Percentiles rank a stretch among this genome's conserved stretches.
These are phyloP conservation scores for Myopa testacea DNA, from an alignment of 2,888 invertebrate genomes.

Conservation along the genomic window DNA sequence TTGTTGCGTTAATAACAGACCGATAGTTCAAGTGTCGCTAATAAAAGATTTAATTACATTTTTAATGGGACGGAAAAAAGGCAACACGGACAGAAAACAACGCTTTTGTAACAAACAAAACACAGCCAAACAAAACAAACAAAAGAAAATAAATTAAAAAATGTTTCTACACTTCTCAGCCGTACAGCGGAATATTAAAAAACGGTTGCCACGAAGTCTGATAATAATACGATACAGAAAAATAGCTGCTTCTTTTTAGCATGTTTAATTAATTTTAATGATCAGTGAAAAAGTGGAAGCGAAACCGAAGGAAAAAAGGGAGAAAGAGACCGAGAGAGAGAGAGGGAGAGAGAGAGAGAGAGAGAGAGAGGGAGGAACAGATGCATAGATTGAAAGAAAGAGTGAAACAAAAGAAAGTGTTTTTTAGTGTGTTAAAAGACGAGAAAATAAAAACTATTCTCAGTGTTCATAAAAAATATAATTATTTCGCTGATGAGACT, in stretches of 20 bases:
- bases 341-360: background rate
- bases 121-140: background rate
- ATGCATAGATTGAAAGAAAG: background rate
- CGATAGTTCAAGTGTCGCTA: background rate
- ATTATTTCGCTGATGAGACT: constrained; percentile 28
- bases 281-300: constrained; percentile 6
- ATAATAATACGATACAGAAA: background rate
- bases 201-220: background rate
- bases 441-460: background rate
- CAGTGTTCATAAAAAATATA: background rate
- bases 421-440: background rate
- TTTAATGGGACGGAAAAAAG: background rate
- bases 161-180: constrained; percentile 9
- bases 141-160: constrained; percentile 8
- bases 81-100: background rate
- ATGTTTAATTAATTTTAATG: constrained; percentile 32
- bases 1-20: too few species aligned
- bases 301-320: background rate
- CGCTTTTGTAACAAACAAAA: background rate
- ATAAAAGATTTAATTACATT: constrained; percentile 19
- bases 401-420: background rate
- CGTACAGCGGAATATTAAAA: background rate
- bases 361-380: background rate
- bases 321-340: background rate
- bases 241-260: background rate